These are phyloP conservation scores for human DNA, from an alignment of 2,113 vertebrate species.

Conservation along the genomic window DNA sequence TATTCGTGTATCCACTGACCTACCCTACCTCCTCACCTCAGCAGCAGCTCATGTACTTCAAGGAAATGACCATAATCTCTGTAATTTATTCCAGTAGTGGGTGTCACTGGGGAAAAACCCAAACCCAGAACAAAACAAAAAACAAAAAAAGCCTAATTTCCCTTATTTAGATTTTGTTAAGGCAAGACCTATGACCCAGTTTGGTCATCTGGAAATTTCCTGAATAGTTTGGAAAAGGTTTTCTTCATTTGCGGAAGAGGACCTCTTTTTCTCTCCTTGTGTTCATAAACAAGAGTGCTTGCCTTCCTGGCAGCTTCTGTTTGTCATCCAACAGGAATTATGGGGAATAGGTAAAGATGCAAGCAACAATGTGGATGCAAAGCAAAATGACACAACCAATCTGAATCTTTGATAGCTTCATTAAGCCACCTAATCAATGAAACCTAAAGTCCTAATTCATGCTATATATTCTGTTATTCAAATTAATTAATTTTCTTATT, in stretches of 20 bases:
- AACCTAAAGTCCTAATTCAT: background rate
- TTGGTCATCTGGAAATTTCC: background rate
- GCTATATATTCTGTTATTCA: background rate
- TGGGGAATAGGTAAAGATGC: rapidly evolving
- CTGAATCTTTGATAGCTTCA: background rate
- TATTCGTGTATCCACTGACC: rapidly evolving
- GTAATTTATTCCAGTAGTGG: background rate
- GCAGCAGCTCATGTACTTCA: rapidly evolving
- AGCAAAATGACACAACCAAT: background rate
- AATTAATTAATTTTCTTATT: background rate
- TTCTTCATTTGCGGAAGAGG: rapidly evolving
- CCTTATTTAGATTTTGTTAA: background rate
- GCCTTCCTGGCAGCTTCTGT: background rate
- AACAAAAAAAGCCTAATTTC: background rate
- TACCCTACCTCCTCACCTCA: rapidly evolving
- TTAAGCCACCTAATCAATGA: background rate
- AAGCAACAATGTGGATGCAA: background rate
- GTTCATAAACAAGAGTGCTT: background rate
- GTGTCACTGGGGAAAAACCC: background rate
- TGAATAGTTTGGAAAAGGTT: background rate
- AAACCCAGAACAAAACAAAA: background rate
- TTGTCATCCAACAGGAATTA: rapidly evolving
- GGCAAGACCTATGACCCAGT: background rate
- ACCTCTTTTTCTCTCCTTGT: background rate
- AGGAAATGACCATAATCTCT: background rate